Conservation (phyloP, 2,888 invertebrate species). For the Mycalesis mineus region DNA sequence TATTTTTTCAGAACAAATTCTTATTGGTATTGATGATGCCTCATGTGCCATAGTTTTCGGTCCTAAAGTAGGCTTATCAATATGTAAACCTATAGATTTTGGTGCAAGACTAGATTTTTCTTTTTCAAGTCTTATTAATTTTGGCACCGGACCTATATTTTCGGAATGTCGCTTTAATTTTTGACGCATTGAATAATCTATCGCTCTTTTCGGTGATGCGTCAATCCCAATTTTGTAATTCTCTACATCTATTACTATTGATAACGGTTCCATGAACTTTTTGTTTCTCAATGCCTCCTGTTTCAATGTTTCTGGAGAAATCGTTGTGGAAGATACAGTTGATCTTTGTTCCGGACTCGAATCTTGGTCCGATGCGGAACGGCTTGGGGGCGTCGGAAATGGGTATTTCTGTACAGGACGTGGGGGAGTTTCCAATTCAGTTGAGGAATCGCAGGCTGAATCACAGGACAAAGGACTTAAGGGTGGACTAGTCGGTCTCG, state of each 20-base stretch:
- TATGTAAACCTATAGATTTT: conserved; percentile 22
- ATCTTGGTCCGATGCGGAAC: conserved; percentile 77
- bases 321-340: conserved; percentile 76
- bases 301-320: conserved; percentile 62
- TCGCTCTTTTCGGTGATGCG: conserved; percentile 68
- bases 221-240: conserved; percentile 72
- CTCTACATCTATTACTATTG: conserved; percentile 71
- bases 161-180: conserved; percentile 61
- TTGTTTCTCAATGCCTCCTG: conserved; percentile 56
- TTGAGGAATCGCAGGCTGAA: conserved; percentile 81
- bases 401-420: conserved; percentile 63
- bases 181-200: conserved; percentile 67
- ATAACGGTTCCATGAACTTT: conserved; percentile 67
- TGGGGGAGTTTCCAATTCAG: conserved; percentile 74
- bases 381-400: conserved; percentile 79
- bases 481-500: conserved; percentile 80
- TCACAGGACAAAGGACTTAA: conserved; percentile 84
- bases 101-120: conserved; percentile 36
- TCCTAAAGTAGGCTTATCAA: conserved; percentile 36
- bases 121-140: conserved; percentile 48
- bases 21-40: conserved; percentile 33
- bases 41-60: conserved; percentile 56
- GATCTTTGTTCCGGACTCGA: conserved; percentile 73
- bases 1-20: conserved; percentile 18
- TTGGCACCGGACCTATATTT: conserved; percentile 53